Conservation (phyloP, 2,797 vertebrate genomes). For the Odontamblyopus lacepedii region DNA sequence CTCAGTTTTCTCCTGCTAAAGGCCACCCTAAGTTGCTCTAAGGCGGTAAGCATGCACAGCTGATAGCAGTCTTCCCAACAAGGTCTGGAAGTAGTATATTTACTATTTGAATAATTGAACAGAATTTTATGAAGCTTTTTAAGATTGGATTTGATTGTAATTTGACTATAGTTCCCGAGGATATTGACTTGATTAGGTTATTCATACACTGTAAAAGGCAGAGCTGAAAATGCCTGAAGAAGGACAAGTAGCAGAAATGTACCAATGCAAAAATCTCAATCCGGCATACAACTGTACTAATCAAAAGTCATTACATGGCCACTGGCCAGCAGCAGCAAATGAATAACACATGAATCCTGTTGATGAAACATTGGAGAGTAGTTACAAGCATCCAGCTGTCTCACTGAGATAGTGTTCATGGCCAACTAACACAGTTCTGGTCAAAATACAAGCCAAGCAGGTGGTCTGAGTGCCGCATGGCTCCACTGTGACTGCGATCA, state of each 20-base stretch:
- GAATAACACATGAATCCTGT: conserved; percentile 76
- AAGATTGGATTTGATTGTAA: conserved; percentile 64
- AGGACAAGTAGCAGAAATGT: conserved; percentile 62
- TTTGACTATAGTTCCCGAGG: conserved; percentile 68
- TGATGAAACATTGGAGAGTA: conserved; percentile 77
- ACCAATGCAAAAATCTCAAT: conserved; percentile 57
- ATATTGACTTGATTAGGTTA: conserved; percentile 65
- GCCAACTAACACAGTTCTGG: conserved; percentile 65
- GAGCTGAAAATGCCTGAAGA: conserved; percentile 47
- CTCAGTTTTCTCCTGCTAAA: conserved; percentile 58
- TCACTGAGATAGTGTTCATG: conserved; percentile 61
- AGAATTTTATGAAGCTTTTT: conserved; percentile 77
- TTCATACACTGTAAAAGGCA: conserved; percentile 61
- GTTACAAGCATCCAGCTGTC: conserved; percentile 73
- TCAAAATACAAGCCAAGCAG: conserved; percentile 63
- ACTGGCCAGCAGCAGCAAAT: conserved; percentile 64
- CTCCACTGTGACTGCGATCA: conserved; percentile 56
- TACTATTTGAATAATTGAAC: conserved; percentile 81
- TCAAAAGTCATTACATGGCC: conserved; percentile 72
- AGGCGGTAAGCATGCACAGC: conserved; percentile 64
- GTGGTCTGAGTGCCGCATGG: conserved; percentile 57
- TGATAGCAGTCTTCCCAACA: conserved; percentile 76
- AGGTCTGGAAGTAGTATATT: conserved; percentile 77
- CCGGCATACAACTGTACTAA: conserved; percentile 64
- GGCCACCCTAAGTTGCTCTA: conserved; percentile 58